A percentile compares a stretch with the other conserved stretches of the same genome.
Evolutionary conservation across 2,888 invertebrate genomes (phyloP).

Genomic region (Pseudanteris insignis): DNA sequence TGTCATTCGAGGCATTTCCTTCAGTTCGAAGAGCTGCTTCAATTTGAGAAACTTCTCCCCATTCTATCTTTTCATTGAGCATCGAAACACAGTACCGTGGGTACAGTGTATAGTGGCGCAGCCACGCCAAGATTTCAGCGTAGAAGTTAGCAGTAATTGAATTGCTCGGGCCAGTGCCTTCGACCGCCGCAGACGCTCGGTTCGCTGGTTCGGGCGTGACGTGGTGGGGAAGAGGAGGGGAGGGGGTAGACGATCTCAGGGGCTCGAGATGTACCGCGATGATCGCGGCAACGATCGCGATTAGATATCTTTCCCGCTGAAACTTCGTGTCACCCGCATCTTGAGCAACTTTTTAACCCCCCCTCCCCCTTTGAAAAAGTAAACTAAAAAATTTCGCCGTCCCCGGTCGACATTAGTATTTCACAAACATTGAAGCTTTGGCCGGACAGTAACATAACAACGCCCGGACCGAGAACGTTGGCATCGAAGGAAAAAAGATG

Average conservation of each 20-base stretch:
- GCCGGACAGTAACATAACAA: conserved; percentile 40
- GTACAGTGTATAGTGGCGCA: conserved; percentile 44
- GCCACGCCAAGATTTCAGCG: conserved; percentile 55
- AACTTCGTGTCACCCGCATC: conserved; percentile 52
- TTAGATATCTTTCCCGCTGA: conserved; percentile 47
- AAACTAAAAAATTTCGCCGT: no score
- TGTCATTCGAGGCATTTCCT: conserved; percentile 41
- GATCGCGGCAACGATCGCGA: conserved; percentile 49
- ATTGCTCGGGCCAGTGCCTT: conserved; percentile 65
- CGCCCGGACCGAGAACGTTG: conserved; percentile 5
- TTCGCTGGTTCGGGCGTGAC: conserved; percentile 42
- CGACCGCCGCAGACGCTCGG: conserved; percentile 55
- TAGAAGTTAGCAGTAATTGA: conserved; percentile 66
- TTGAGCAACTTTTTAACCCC: conserved; percentile 41
- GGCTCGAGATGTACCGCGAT: conserved; percentile 23
- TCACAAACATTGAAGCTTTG: conserved; percentile 36
- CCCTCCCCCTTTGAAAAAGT: no score
- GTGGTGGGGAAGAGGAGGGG: conserved; percentile 11
- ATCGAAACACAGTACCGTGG: conserved; percentile 48
- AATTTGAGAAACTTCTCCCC: conserved; percentile 43
- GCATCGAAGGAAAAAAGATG: no score
- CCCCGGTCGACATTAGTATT: conserved; percentile 25
- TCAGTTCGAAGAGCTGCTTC: conserved; percentile 42
- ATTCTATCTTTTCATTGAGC: conserved; percentile 46
- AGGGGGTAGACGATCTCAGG: conserved; percentile 1